These are phyloP conservation scores for Drosophila ercepeae DNA, from an alignment of 1,140 invertebrate species.

Conservation along the genomic window DNA sequence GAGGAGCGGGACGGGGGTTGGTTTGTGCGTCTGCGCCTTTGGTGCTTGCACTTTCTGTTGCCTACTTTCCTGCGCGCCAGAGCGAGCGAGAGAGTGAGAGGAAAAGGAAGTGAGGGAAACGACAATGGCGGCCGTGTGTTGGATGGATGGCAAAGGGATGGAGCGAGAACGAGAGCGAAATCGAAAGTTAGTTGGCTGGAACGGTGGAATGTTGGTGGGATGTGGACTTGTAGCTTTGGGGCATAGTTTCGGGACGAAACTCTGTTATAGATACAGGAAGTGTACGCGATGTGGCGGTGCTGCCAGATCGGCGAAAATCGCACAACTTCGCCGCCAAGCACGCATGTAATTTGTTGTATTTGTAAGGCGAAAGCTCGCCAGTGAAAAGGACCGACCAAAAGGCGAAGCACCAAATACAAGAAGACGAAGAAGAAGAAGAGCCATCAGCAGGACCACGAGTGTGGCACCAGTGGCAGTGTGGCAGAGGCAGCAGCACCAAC, in stretches of 20 bases:
- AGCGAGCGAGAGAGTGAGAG: not conserved
- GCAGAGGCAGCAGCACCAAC: constrained; percentile 43
- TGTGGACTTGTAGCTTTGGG: constrained; percentile 63
- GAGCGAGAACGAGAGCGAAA: constrained; percentile 34
- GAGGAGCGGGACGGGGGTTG: constrained; percentile 1
- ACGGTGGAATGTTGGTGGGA: constrained; percentile 3
- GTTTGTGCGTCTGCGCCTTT: constrained; percentile 67
- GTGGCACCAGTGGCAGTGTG: constrained; percentile 22
- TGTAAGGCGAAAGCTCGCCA: constrained; percentile 66
- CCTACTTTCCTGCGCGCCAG: constrained; percentile 64
- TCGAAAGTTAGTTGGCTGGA: constrained; percentile 22
- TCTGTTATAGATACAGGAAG: constrained; percentile 75
- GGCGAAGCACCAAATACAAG: constrained; percentile 2
- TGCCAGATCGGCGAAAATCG: constrained; percentile 45
- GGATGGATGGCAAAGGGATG: constrained; percentile 3
- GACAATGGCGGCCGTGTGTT: not conserved
- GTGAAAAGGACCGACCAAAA: constrained; percentile 21
- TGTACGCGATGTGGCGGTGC: constrained; percentile 31
- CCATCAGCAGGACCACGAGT: constrained; percentile 7
- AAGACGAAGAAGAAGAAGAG: constrained; percentile 12
- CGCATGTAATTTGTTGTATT: constrained; percentile 35
- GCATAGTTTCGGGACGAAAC: constrained; percentile 25
- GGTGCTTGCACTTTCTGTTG: constrained; percentile 58
- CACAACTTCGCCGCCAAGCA: constrained; percentile 22
- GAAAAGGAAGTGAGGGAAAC: not conserved